A percentile compares a stretch with the other conserved stretches of the same genome.
Evolutionary conservation across 1,140 invertebrate species (phyloP).

Genomic region (Frieseomelitta varia): DNA sequence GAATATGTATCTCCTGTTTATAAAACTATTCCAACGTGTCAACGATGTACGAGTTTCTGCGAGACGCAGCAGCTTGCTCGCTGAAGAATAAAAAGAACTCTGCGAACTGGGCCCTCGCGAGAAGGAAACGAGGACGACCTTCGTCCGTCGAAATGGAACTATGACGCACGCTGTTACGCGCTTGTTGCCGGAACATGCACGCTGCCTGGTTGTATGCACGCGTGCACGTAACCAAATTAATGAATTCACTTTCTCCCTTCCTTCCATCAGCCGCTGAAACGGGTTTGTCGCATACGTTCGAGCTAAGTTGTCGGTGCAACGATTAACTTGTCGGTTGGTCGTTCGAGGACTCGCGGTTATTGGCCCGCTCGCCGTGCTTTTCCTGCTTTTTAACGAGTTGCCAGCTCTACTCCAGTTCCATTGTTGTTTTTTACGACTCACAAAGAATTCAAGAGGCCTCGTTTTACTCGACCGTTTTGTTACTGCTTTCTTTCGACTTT

Average conservation of each 20-base stretch:
- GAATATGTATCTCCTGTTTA: no score
- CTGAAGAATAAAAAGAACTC: not conserved
- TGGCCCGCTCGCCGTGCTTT: not conserved
- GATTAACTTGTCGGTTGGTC: conserved; percentile 1
- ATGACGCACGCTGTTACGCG: conserved; percentile 3
- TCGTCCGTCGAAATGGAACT: conserved; percentile 7
- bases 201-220: not conserved
- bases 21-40: no score
- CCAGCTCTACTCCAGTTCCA: no score
- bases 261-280: not conserved
- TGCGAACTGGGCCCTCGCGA: not conserved
- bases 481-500: not conserved
- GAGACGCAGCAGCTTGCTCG: not conserved
- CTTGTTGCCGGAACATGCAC: conserved; percentile 29
- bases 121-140: conserved; percentile 31
- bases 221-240: conserved; percentile 23
- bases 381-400: not conserved
- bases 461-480: not conserved
- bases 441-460: not conserved
- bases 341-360: not conserved
- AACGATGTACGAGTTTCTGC: no score
- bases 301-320: not conserved
- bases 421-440: not conserved
- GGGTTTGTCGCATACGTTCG: not conserved
- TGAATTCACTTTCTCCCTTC: conserved; percentile 20